These are phyloP conservation scores for Apodemus sylvaticus DNA, from an alignment of 2,113 vertebrate genomes.

Conservation along the genomic window DNA sequence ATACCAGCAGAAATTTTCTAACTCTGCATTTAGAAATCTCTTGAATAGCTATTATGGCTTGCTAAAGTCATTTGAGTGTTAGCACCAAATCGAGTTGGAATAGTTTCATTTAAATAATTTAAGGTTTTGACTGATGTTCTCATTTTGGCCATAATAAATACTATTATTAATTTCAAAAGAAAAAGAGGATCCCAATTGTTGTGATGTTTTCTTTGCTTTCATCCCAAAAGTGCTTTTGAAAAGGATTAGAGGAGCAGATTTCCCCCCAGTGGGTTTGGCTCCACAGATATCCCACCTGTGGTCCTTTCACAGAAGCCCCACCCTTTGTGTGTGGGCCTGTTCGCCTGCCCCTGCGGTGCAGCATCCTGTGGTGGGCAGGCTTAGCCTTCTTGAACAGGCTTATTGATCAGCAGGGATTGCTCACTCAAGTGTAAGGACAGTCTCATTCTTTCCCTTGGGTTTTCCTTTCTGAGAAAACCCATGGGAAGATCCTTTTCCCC, in stretches of 20 bases:
- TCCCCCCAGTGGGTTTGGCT: constrained; percentile 30
- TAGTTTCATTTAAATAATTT: constrained; percentile 81
- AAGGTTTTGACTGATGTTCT: constrained; percentile 51
- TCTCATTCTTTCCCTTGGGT: constrained; percentile 70
- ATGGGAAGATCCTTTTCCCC: constrained; percentile 61
- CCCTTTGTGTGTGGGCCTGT: constrained; percentile 45
- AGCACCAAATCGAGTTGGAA: constrained; percentile 73
- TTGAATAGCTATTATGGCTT: constrained; percentile 69
- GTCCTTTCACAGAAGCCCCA: constrained; percentile 49
- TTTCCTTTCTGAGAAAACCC: constrained; percentile 67
- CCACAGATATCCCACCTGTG: neutral
- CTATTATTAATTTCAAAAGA: constrained; percentile 62
- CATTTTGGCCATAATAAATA: constrained; percentile 69
- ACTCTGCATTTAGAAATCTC: constrained; percentile 69
- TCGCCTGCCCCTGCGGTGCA: constrained; percentile 10
- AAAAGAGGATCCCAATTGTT: constrained; percentile 57
- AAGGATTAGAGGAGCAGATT: constrained; percentile 75
- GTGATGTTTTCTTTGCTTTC: constrained; percentile 63
- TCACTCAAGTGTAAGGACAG: constrained; percentile 60
- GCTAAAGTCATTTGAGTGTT: constrained; percentile 67
- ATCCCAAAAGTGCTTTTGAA: constrained; percentile 72
- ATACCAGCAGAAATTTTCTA: constrained; percentile 65
- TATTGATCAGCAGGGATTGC: constrained; percentile 72
- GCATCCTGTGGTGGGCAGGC: constrained; percentile 45
- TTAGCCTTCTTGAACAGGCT: constrained; percentile 69